Evolutionary conservation across 1,140 invertebrate species (phyloP), one percentile per base, ranked within the genome.

Genomic region (Globodera rostochiensis): DNA sequence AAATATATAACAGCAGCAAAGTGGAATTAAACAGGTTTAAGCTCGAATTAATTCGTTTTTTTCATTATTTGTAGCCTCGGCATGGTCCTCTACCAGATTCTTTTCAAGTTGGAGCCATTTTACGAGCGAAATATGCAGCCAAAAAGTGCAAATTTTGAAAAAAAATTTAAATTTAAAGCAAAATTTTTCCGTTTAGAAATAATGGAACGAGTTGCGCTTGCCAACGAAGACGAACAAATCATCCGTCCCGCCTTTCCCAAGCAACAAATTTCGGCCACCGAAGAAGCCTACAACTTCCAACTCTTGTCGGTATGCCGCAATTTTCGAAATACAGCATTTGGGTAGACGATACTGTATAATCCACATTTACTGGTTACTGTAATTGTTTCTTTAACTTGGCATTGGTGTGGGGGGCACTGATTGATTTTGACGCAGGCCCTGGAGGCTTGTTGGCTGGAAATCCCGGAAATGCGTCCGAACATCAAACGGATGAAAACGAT

Each of bases 201-300:
- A 21, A n/a, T 71, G n/a, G 57, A 80, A 49, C 67, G 70, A 45
- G 50, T 80, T 53, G 78, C 67, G 21, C 25, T 80, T 77, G 82
- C 88, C 13, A 89, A 88, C 81, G 88, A 90, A 69, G 82, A 89
- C 57, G 88, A 89, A 67, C 85, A 89, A 75, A 83, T 90, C 70
- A 84, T 88, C 36, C 80, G 88, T 19, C 88, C 88, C 36, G 77
- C 77, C 36, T 89, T 89, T 78, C 88, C 88, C 5, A 86, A 80
- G 69, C 82, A 81, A 77, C 71, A 73, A 60, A 36, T 49, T 15
- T 36, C 36, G 25, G 47, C 71, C 19, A 79, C 7, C 45, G 78
- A 82, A 74, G 81, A 82, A 73, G 36, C 45, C 19, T 70, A 73
- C 57, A 82, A 73, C 73, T 80, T 82, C 53, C 81, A 74, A 64